These are phyloP conservation scores for Oophaga pumilio DNA, from an alignment of 2,113 vertebrate species.

Conservation along the genomic window DNA sequence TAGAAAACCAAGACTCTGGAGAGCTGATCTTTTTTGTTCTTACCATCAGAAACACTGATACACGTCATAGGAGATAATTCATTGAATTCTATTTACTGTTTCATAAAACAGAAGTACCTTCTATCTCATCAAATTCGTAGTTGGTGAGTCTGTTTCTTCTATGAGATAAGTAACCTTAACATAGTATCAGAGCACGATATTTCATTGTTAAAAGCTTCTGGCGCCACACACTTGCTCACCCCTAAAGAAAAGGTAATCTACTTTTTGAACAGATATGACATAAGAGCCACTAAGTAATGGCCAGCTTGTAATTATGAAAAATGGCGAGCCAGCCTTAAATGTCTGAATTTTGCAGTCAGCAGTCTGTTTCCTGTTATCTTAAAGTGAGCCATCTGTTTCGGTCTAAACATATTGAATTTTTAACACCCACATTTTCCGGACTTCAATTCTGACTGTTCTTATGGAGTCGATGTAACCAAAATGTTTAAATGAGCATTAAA, in stretches of 20 bases:
- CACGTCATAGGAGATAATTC: conserved; percentile 3
- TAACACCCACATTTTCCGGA: not conserved
- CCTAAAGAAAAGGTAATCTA: conserved; percentile 12
- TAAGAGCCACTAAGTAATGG: not conserved
- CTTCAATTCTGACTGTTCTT: not conserved
- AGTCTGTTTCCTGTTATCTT: not conserved
- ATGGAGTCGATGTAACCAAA: not conserved
- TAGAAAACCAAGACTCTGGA: not conserved
- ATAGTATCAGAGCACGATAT: conserved; percentile 2
- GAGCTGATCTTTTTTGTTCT: not conserved
- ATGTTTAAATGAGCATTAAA: not conserved
- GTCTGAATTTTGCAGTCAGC: conserved; percentile 10
- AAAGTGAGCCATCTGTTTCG: not conserved
- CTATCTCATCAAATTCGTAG: not conserved
- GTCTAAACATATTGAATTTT: not conserved
- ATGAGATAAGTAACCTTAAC: not conserved
- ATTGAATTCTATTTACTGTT: not conserved
- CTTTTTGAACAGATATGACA: not conserved
- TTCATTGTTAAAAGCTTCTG: conserved; percentile 9
- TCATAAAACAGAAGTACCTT: conserved; percentile 13
- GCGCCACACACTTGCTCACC: not conserved
- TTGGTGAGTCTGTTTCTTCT: conserved; percentile 21
- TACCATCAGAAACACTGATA: not conserved
- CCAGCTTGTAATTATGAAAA: not conserved
- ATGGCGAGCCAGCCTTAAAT: not conserved